Percentiles rank a stretch among this genome's conserved stretches.
Evolutionary conservation across 2,113 vertebrate species (phyloP).

Genomic region (Acrocephalus kingi): DNA sequence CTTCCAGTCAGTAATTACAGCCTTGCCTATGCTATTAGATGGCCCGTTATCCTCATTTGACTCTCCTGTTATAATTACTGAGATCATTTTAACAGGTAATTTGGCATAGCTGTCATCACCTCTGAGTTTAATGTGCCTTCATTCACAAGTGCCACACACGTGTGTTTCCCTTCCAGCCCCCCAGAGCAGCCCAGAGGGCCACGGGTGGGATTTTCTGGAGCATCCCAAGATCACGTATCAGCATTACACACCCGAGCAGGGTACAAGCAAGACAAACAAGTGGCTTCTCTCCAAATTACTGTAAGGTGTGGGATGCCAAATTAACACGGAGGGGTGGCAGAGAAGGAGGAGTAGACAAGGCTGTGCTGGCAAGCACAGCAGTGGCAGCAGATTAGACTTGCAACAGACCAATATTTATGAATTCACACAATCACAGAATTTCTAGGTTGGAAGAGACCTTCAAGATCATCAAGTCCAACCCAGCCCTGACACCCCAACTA

Average conservation of each 20-base stretch:
- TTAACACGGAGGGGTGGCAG: background rate
- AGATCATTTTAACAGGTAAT: background rate
- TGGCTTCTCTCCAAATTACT: background rate
- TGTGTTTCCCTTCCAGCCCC: background rate
- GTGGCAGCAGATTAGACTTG: background rate
- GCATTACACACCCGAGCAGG: background rate
- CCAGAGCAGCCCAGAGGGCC: background rate
- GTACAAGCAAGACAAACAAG: accelerated
- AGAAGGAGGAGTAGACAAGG: background rate
- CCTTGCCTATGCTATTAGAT: background rate
- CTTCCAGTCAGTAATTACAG: background rate
- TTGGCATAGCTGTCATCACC: background rate
- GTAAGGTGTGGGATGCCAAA: background rate
- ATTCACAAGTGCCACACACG: background rate
- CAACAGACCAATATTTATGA: background rate
- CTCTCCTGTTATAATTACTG: background rate
- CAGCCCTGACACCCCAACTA: no score
- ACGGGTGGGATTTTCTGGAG: accelerated
- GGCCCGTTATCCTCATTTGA: background rate
- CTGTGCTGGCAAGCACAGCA: background rate
- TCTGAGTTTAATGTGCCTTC: accelerated
- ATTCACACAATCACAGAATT: no score
- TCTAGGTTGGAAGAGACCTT: no score
- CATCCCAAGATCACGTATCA: accelerated
- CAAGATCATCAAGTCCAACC: no score